Base-by-base conservation (phyloP, 2,888 invertebrate genomes). In the Chromoteleia sp. region DNA sequence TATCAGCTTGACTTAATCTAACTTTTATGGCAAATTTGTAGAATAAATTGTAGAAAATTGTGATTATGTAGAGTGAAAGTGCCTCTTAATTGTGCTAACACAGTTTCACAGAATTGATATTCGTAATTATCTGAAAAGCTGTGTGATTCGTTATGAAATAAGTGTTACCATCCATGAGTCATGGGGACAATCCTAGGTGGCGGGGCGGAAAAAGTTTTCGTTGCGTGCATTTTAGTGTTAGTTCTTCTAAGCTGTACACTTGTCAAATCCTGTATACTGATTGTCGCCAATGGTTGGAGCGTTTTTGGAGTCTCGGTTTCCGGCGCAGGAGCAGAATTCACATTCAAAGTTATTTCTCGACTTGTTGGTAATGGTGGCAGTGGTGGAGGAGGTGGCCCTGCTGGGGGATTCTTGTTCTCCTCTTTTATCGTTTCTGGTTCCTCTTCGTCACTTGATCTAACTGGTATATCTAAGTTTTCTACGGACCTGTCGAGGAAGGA, bases 181-280 rank as follows among this genome's bases (percentile, higher is more conserved):
- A 96, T 93, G 87, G 96, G 96, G 87, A 96, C 94, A 86, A 96
- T 96, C 67, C 96, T 93, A 0, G 94, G 94, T 2, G 94, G 93
- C 6, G 96, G 96, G n/a, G 96, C 96, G n/a, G 97, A 96, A 86
- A 96, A 93, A 0, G 97, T 97, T 91, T 97, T 97, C 1, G 95
- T 94, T 10, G 96, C 95, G 81, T 95, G 94, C 89, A 96, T 94
- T 86, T 95, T 94, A 10, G 86, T 84, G 78, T 95, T 95, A 5
- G 95, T 96, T 84, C 97, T 94, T 52, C 97, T 94, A 81, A 96
- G 91, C 91, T 96, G 96, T 0, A 98, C 97, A 80, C 97, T 96
- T 86, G 96, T 95, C 29, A 98, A 93, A 88, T 98, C 97, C 84
- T 97, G 97, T 88, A 96, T 96, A 90, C 97, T 97, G 91, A 97